Evolutionary conservation across 2,113 vertebrate genomes (phyloP).

Genomic region (Cyrtonyx montezumae): DNA sequence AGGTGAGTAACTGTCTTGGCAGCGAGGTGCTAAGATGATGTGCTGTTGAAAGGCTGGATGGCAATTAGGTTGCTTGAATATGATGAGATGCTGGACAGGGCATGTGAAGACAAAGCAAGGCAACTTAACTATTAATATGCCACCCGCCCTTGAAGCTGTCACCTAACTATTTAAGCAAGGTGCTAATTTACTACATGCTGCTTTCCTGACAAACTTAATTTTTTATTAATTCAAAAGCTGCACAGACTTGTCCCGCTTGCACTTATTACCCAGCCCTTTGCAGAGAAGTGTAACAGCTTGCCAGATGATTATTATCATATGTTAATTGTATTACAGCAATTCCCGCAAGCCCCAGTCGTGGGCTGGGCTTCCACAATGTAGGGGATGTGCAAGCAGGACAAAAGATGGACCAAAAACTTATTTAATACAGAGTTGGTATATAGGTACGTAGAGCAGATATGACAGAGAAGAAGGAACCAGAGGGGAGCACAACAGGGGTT

Average conservation of each 20-base stretch:
- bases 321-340: neutral
- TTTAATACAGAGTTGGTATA: neutral
- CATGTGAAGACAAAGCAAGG: conserved; percentile 62
- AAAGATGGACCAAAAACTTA: neutral
- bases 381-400: neutral
- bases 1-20: conserved; percentile 77
- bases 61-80: conserved; percentile 70
- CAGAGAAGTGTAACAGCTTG: conserved; percentile 40
- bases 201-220: neutral
- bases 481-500: neutral
- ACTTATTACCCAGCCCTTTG: conserved; percentile 20
- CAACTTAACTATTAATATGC: conserved; percentile 55
- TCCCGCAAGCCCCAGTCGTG: neutral
- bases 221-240: conserved; percentile 27
- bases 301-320: conserved; percentile 46
- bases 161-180: conserved; percentile 50
- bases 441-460: rapidly evolving
- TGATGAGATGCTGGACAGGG: conserved; percentile 58
- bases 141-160: conserved; percentile 49
- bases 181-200: conserved; percentile 37
- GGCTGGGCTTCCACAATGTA: neutral
- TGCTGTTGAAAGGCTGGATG: conserved; percentile 54
- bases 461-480: neutral
- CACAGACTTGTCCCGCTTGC: conserved; percentile 21
- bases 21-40: conserved; percentile 66